phyloP scores from a whole-genome alignment of 1,140 invertebrate genomes.

The Lepidostoma basale region DNA sequence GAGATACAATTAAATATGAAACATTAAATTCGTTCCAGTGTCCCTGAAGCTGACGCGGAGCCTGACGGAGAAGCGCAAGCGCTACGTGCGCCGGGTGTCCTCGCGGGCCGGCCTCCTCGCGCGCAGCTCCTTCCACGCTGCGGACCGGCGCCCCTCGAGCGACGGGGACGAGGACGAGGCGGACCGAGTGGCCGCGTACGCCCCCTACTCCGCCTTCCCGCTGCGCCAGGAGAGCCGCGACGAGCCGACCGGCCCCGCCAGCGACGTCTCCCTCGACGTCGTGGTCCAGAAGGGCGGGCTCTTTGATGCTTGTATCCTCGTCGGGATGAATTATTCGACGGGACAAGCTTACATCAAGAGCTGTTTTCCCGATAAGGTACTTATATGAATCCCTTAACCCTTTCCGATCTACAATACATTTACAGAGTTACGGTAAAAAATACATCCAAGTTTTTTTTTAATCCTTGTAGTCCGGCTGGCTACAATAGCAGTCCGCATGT shows the following conservation, averaged over 20 bases:
- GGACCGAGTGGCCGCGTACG: neutral
- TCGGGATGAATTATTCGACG: conserved; percentile 67
- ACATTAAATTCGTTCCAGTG: too few species aligned
- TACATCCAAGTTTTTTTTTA: too few species aligned
- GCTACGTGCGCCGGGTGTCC: conserved; percentile 65
- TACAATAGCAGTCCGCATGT: too few species aligned
- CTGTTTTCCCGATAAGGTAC: conserved; percentile 69
- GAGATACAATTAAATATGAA: too few species aligned
- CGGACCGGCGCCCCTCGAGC: neutral
- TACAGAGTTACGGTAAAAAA: too few species aligned
- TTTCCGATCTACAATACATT: too few species aligned
- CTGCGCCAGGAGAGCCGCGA: neutral
- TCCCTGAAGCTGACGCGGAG: conserved; percentile 58
- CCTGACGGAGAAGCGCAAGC: conserved; percentile 66
- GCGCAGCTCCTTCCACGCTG: neutral
- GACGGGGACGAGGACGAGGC: neutral
- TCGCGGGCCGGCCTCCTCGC: conserved; percentile 50
- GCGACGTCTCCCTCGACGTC: conserved; percentile 51
- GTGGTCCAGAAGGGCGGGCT: conserved; percentile 55
- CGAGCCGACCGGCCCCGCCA: conserved; percentile 46
- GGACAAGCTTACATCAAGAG: conserved; percentile 68
- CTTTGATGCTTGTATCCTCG: conserved; percentile 69
- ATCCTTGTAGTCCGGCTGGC: too few species aligned
- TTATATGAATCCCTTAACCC: too few species aligned
- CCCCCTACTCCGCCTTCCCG: conserved; percentile 48